A percentile compares a stretch with the other conserved stretches of the same genome.
These are phyloP conservation scores for Spisula solida DNA, from an alignment of 2,888 invertebrate genomes.

Conservation along the genomic window DNA sequence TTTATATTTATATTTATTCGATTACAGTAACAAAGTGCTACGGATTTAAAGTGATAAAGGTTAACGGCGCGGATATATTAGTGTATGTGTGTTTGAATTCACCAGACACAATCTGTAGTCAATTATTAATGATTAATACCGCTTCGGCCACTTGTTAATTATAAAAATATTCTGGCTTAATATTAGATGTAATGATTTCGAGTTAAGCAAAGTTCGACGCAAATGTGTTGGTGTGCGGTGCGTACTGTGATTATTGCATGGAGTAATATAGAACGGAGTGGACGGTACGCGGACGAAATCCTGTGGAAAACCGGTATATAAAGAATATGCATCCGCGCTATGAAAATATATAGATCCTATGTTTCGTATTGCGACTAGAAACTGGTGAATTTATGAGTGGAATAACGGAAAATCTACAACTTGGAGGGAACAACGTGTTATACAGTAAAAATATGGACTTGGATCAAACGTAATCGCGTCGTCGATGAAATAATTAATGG, in stretches of 20 bases:
- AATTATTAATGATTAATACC: background rate
- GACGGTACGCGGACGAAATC: background rate
- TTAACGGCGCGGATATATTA: background rate
- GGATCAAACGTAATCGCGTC: conserved; percentile 57
- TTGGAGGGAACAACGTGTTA: conserved; percentile 1
- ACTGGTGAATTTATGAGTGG: background rate
- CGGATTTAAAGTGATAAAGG: background rate
- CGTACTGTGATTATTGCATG: background rate
- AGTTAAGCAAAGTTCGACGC: background rate
- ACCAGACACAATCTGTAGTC: background rate
- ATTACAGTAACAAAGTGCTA: background rate
- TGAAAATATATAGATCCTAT: conserved; percentile 7
- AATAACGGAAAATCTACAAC: background rate
- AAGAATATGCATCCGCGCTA: background rate
- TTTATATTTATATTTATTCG: conserved; percentile 8
- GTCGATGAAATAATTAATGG: conserved; percentile 8
- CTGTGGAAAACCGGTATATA: background rate
- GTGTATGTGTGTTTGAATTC: background rate
- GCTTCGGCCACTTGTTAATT: background rate
- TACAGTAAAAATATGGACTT: conserved; percentile 48
- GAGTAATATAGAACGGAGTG: background rate
- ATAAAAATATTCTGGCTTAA: background rate
- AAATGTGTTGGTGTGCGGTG: background rate
- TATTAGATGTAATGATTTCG: background rate
- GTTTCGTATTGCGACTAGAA: background rate